These are phyloP conservation scores for Ruditapes philippinarum DNA, from an alignment of 1,140 invertebrate species.

Conservation along the genomic window DNA sequence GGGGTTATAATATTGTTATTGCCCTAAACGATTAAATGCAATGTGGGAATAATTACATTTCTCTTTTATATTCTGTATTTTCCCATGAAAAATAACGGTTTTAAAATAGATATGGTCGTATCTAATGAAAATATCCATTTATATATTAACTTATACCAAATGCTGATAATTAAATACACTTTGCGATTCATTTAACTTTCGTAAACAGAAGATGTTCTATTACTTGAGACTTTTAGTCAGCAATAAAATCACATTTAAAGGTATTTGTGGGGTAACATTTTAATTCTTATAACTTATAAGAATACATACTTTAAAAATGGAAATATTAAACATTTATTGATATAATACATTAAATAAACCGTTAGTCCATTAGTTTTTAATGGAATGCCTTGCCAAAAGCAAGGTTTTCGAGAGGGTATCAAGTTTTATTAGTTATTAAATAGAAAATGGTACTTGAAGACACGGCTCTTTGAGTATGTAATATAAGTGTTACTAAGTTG, in stretches of 20 bases:
- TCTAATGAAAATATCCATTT: slow-evolving; percentile 37
- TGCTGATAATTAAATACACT: slow-evolving; percentile 9
- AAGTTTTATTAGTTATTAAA: slow-evolving; percentile 34
- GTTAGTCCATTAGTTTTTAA: slow-evolving; percentile 19
- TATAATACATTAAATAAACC: background rate
- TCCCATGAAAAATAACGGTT: slow-evolving; percentile 53
- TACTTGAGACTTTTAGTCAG: background rate
- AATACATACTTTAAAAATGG: background rate
- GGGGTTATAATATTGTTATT: background rate
- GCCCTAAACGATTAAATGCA: slow-evolving; percentile 4
- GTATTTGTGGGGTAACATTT: slow-evolving; percentile 5
- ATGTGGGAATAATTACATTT: slow-evolving; percentile 14
- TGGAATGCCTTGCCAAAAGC: slow-evolving; percentile 11
- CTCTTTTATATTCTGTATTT: slow-evolving; percentile 44
- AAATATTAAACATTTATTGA: background rate
- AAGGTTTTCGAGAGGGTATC: slow-evolving; percentile 12
- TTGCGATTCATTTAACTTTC: background rate
- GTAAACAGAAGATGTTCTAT: background rate
- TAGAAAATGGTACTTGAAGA: background rate
- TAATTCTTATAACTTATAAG: background rate
- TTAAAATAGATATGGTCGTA: background rate
- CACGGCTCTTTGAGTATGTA: background rate
- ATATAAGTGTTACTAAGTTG: background rate
- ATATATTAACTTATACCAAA: background rate
- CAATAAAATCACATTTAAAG: slow-evolving; percentile 35